Evolutionary conservation across 2,888 invertebrate genomes (phyloP).

Genomic region (Rugalucina vietnamica): DNA sequence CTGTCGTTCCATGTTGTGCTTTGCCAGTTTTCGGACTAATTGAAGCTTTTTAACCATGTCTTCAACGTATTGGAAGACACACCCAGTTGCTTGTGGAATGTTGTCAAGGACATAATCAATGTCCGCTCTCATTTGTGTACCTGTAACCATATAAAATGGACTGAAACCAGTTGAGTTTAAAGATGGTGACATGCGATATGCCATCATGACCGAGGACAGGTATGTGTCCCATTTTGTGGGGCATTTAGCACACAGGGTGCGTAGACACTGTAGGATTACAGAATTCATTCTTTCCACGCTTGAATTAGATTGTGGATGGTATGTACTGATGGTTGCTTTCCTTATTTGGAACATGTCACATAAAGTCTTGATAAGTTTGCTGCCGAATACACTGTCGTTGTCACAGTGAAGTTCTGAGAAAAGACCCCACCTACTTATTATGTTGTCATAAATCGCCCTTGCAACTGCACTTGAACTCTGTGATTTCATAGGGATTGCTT

Average conservation of each 20-base stretch:
- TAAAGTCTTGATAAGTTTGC: not conserved
- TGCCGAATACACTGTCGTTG: not conserved
- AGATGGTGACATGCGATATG: slow-evolving; percentile 23
- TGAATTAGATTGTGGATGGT: slow-evolving; percentile 1
- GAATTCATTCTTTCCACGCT: not conserved
- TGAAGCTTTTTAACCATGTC: not conserved
- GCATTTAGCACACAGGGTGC: not conserved
- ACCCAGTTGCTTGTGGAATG: not conserved
- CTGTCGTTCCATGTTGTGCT: not conserved
- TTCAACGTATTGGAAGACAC: not conserved
- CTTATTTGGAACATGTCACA: not conserved
- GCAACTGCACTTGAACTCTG: slow-evolving; percentile 6
- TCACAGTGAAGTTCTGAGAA: not conserved
- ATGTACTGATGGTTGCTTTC: not conserved
- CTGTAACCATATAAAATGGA: slow-evolving; percentile 28
- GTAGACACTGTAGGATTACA: not conserved
- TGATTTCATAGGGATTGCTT: slow-evolving; percentile 23
- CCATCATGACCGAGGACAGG: slow-evolving; percentile 23
- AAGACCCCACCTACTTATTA: slow-evolving; percentile 12
- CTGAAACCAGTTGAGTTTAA: slow-evolving; percentile 12
- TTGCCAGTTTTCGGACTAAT: not conserved
- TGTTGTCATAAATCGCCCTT: not conserved
- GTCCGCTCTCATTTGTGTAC: slow-evolving; percentile 4
- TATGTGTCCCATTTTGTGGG: slow-evolving; percentile 15
- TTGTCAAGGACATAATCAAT: slow-evolving; percentile 18